Base-by-base conservation (phyloP, 1,140 invertebrate genomes). In the Drosophila melanogaster region DNA sequence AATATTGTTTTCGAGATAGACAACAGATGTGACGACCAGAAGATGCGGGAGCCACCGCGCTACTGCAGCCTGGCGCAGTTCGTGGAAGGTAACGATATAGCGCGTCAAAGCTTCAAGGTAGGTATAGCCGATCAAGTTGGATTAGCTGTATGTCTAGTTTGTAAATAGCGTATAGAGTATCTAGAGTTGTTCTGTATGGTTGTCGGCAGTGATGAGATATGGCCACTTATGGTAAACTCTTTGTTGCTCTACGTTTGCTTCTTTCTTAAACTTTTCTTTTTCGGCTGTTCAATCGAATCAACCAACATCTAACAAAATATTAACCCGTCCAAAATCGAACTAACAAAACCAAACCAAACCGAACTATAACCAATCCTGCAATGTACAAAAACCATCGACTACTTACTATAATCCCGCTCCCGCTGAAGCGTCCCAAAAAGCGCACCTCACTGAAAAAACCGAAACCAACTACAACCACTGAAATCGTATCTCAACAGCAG, bases 1-100 rank as follows among this genome's bases (percentile, higher is more conserved):
- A 95, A 95, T 70, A 93, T 94, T 73, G 94, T 94, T 22, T 95
- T 95, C 71, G 94, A 94, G 79, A 92, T 92, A 10, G 91, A 92
- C 93, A 92, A 94, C 93, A 77, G 93, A 85, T 92, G 92, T 91
- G 71, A 94, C 90, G 93, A 93, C 86, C 62, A 93, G 91, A 90
- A 94, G 92, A 79, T 91, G n/a, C 59, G 80, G 17, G 83, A 93
- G 72, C 94, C 95, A 50, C 93, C 94, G 46, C 94, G 94, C 75
- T 96, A 95, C 90, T 96, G 95, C 81, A 96, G 95, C 86, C 92
- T 96, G 75, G 96, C 96, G 6, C 94, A 96, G 74, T 96, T 96
- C 81, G 95, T 95, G 65, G 96, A 96, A 92, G 96, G 96, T 35
- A 96, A 94, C 89, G 96, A 97, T 86, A 97, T 96, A 60, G 96